Evolutionary conservation across 2,888 invertebrate genomes (phyloP), one percentile per base, ranked within the genome.

Genomic region (Platycheirus rosarum): DNA sequence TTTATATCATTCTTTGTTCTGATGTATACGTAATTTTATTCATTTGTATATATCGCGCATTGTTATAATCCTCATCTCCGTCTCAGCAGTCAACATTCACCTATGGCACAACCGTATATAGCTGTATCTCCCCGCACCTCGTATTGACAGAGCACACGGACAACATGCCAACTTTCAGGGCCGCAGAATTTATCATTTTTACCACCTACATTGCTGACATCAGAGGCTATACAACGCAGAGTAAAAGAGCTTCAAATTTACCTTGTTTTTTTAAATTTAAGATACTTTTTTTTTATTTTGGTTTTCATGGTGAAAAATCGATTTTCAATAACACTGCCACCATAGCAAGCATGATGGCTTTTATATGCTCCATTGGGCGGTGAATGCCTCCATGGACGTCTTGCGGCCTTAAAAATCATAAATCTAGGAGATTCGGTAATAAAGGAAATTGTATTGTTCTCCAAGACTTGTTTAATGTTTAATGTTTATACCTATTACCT

Each of bases 151-250:
- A 57, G 57, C 63, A 65, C 76, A 66, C 76, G 55, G 82, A 71
- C 77, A 66, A 82, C 62, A 66, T 77, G 82, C 77, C 82, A 82
- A 70, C 66, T 77, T 73, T 82, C 71, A 77, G 66, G 71, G 55
- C 71, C 82, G 62, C 55, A 57, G 16, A 82, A 82, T 82, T 82
- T 77, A 82, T 82, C 82, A 82, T 82, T 77, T 46, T 57, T 82
- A 82, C 82, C 82, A 82, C 82, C 82, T 82, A 82, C 82, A 71
- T 71, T 26, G 82, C 37, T 23, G 35, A 13, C 55, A 40, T 2
- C 55, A 37, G 16, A 16, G 6, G 23, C 3, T 23, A 23, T 23
- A 20, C n/a, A n/a, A n/a, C n/a, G n/a, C n/a, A n/a, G n/a, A 53
- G 26, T 26, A 51, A 11, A 35, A 65, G 63, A 77, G 76, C 76